Conservation (phyloP, 2,888 invertebrate genomes). For the Lymantria dispar region DNA sequence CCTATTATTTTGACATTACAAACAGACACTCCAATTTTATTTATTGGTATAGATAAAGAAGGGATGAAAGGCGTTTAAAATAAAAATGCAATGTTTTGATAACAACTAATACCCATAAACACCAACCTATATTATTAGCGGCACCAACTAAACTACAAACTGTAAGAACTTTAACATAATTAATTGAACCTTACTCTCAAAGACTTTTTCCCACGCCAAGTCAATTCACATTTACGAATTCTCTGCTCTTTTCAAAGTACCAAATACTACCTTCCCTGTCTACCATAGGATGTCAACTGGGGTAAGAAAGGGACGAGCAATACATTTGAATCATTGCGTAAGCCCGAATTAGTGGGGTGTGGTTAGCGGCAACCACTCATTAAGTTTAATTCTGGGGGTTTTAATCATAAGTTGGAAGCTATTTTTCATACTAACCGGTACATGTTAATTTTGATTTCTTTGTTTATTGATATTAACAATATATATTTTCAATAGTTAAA, state of each 20-base stretch:
- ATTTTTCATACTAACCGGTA: conserved; percentile 50
- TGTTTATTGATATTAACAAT: too few species aligned
- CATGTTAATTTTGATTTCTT: conserved; percentile 2
- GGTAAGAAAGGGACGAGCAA: conserved; percentile 45
- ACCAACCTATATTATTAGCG: conserved; percentile 11
- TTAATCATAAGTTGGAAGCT: conserved; percentile 59
- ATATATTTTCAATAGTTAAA: too few species aligned
- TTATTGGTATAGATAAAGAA: too few species aligned
- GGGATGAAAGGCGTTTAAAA: background rate
- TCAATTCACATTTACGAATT: conserved; percentile 40
- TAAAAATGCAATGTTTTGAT: conserved; percentile 5
- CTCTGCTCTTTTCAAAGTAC: conserved; percentile 33
- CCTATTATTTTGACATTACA: too few species aligned
- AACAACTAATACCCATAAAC: conserved; percentile 11
- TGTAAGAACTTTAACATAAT: conserved; percentile 25
- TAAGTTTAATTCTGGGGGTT: conserved; percentile 65
- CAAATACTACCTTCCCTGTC: conserved; percentile 40
- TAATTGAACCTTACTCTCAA: conserved; percentile 31
- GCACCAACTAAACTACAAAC: conserved; percentile 11
- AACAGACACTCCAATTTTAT: too few species aligned
- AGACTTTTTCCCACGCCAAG: conserved; percentile 56
- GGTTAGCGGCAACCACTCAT: conserved; percentile 64
- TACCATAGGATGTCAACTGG: conserved; percentile 9
- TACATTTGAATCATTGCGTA: conserved; percentile 57
- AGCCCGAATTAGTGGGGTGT: conserved; percentile 66